Evolutionary conservation across 2,113 vertebrate species (phyloP), one percentile per base, ranked within the genome.

Genomic region (Proterorhinus semilunaris): DNA sequence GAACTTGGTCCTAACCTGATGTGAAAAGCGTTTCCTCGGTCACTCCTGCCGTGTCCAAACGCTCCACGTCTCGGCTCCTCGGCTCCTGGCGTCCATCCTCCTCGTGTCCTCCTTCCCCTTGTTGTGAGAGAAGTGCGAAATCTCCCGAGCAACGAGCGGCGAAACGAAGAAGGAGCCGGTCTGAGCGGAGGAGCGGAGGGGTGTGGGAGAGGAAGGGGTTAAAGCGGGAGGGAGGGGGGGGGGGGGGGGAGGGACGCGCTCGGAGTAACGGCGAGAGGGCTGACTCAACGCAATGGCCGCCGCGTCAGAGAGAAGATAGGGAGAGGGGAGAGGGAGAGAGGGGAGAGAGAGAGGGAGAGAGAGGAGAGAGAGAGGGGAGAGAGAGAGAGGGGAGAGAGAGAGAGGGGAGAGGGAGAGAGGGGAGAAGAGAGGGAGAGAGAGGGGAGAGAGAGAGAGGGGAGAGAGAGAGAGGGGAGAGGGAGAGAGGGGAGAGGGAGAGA

Each of bases 31-130:
- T 4, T 12, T 4, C 10, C 16, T 21, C 54, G 10, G 11, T 58
- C 36, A 53, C 16, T 53, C 51, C 51, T 15, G n/a, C 7, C 51
- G 51, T 17, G n/a, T 53, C 51, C 16, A 55, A 21, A 55, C 10
- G 10, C 16, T 10, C 10, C 53, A 11, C 3, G 53, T 27, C 2
- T 2, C 21, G 21, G 17, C 53, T 11, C 27, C 16, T 27, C 13
- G 13, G 55, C 27, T 59, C 11, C 55, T 59, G 42, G 43, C 13
- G 43, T 59, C 55, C 55, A 59, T 59, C 55, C 55, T 59, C 11
- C 21, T 21, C 21, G 55, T 1, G 11, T 59, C 55, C 27, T 59
- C 6, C 17, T 55, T 9, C 43, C 43, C 55, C 55, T 59, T 13
- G 27, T 42, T 13, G 4, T 36, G 27, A 59, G 27, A 42, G 27